phyloP scores from a whole-genome alignment of 2,888 invertebrate genomes.

The Isotomurus palustris region DNA sequence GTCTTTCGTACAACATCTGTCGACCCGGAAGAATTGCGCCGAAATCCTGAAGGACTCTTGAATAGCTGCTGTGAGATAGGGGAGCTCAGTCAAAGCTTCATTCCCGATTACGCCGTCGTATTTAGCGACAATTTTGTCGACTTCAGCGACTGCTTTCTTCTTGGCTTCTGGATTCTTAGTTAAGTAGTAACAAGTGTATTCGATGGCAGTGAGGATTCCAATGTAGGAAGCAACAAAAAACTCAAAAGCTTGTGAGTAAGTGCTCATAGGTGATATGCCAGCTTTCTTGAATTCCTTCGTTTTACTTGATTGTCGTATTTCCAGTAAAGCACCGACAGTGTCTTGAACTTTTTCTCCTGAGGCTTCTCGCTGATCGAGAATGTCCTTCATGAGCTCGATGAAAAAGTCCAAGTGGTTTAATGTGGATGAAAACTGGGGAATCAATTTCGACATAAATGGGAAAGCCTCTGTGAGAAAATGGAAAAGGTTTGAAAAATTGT shows the following conservation, averaged over 20 bases:
- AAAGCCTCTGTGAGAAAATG: constrained; percentile 26
- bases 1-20: constrained; percentile 28
- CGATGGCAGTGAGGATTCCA: constrained; percentile 14
- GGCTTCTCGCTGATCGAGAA: not conserved
- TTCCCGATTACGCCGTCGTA: constrained; percentile 23
- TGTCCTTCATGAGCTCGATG: not conserved
- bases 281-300: constrained; percentile 20
- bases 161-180: constrained; percentile 13
- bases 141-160: constrained; percentile 15
- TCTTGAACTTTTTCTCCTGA: not conserved
- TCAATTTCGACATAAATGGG: constrained; percentile 9
- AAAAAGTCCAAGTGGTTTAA: not conserved
- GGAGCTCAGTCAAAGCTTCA: constrained; percentile 22
- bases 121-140: constrained; percentile 19
- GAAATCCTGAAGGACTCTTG: constrained; percentile 29
- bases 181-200: constrained; percentile 21
- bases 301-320: constrained; percentile 12
- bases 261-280: constrained; percentile 18
- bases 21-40: constrained; percentile 23
- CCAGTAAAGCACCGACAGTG: constrained; percentile 7
- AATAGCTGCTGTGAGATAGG: constrained; percentile 24
- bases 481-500: too few relatives aligned
- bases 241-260: constrained; percentile 19
- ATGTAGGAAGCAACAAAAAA: constrained; percentile 24
- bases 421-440: constrained; percentile 2